Base-by-base conservation (phyloP, 2,888 invertebrate genomes). In the Trissoscelio sp. region DNA sequence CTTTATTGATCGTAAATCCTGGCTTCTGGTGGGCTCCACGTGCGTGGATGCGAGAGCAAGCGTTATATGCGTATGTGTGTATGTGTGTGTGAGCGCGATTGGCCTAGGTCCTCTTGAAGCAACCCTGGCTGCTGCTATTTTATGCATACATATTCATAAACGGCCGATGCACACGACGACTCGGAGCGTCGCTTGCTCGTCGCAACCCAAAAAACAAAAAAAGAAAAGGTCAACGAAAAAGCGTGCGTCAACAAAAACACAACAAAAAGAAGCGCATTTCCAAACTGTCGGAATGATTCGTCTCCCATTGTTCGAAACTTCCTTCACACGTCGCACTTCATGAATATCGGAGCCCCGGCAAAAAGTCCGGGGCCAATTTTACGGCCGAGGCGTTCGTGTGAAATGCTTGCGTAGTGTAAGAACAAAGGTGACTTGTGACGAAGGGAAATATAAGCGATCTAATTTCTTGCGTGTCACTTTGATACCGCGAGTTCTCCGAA, bases 1-100 rank as follows among this genome's bases (percentile, higher is more conserved):
- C 79, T 80, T 80, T 80, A 80, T 80, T 74, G 79, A 69, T 80
- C 79, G 79, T 80, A 80, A 80, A 80, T 74, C 69, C 57, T 64
- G 34, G 62, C 67, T 69, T 62, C 55, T 69, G 74, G 53, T 69
- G 53, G 64, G 67, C 48, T 69, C 64, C 53, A 14, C 39, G 22
- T 67, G 39, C 42, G 57, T 42, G 44, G n/a, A 37, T 55, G 39
- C 51, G n/a, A 18, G 20, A 12, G 3, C 14, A 1, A 3, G 6
- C 28, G 48, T n/a, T 34, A 48, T 28, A 31, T 34, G 22, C 14
- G 39, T 51, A 22, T 44, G 16, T 18, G 22, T 37, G 51, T 39
- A 51, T 28, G 51, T 34, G 22, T 16, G 51, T 51, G 51, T 44
- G 44, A 18, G 22, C n/a, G 22, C 11, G 46, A 48, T 57, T 58